Conservation (phyloP, 2,888 invertebrate genomes). For the Rugalucina vietnamica region DNA sequence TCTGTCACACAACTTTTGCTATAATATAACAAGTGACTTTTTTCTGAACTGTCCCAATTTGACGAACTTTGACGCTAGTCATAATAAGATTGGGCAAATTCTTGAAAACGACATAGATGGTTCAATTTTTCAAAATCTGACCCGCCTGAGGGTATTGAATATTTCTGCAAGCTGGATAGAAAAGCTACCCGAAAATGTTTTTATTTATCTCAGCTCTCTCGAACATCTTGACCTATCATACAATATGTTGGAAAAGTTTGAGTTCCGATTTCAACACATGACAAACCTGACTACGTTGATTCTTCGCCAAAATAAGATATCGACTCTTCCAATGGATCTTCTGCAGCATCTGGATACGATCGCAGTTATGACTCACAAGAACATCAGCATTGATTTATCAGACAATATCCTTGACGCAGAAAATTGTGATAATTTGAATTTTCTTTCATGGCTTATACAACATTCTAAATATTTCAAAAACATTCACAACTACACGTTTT, state of each 20-base stretch:
- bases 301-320: background rate
- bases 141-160: background rate
- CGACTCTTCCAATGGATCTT: background rate
- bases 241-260: background rate
- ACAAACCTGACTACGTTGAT: background rate
- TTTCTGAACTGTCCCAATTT: background rate
- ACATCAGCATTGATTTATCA: background rate
- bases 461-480: background rate
- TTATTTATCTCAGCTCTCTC: background rate
- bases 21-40: background rate
- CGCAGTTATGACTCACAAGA: background rate
- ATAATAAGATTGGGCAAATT: background rate
- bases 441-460: background rate
- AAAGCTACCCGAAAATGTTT: background rate
- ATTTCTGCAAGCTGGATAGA: background rate
- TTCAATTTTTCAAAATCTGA: background rate
- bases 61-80: background rate
- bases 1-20: background rate
- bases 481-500: background rate
- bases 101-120: background rate
- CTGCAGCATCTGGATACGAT: background rate
- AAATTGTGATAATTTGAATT: background rate
- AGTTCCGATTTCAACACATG: background rate
- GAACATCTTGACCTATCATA: background rate
- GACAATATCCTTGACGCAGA: background rate